Base-by-base conservation (phyloP, 1,140 invertebrate genomes). In the Drosophila trapezifrons region DNA sequence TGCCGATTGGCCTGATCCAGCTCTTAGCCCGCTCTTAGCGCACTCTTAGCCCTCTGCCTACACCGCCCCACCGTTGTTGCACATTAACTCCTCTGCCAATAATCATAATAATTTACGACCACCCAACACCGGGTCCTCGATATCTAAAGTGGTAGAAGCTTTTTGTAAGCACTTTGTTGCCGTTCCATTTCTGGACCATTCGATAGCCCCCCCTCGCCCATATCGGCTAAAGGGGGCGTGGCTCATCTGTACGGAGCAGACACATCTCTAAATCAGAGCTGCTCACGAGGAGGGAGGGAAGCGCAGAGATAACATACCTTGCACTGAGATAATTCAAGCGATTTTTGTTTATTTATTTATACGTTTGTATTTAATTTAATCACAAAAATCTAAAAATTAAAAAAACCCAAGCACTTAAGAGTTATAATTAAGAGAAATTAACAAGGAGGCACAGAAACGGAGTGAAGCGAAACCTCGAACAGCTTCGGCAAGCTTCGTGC, bases 41-140 rank as follows among this genome's bases (percentile, higher is more conserved):
- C 40, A 40, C 58, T 45, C 47, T 37, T 37, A 46, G 22, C 38
- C 57, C 35, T 20, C 52, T 63, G 22, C 18, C 42, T 18, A 10
- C 15, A 15, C 15, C 64, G 73, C 72, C 22, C 13, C 17, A 10
- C 8, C 63, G 55, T 57, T 64, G 66, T 80, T 82, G 72, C 81
- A 84, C 77, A 85, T 84, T 84, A 80, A 85, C 81, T 85, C 81
- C 81, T 80, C 69, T 64, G 81, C 81, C 81, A 84, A 85, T 85
- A 84, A 84, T 84, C 81, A 85, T 85, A 74, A 84, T 84, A 84
- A 84, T 84, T 85, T 84, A 84, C 81, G 81, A 85, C 81, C 81
- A 84, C 81, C 81, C 81, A 84, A 85, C 67, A 74, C 73, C 67
- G 73, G 46, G 35, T 32, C 42, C 10, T 47, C 63, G 64, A 49